Percentiles rank a stretch among this genome's conserved stretches.
These are phyloP conservation scores for Heliothis subflexa DNA, from an alignment of 1,140 invertebrate species.

Conservation along the genomic window DNA sequence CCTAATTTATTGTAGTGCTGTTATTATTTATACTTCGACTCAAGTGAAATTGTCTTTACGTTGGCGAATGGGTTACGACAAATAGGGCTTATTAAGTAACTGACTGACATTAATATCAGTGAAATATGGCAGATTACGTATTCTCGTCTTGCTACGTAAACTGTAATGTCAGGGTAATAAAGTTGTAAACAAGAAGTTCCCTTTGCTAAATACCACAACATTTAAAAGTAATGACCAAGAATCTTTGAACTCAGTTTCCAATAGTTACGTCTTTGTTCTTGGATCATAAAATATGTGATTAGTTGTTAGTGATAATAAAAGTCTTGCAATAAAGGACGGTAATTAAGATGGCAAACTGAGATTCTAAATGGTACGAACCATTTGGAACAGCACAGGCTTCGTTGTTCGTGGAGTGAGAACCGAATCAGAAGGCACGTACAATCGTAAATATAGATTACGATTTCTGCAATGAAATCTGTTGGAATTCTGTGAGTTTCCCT, in stretches of 20 bases:
- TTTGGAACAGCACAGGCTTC: neutral
- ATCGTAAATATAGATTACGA: neutral
- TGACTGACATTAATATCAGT: constrained; percentile 21
- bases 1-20: constrained; percentile 34
- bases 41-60: constrained; percentile 3
- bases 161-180: constrained; percentile 31
- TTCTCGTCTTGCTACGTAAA: constrained; percentile 21
- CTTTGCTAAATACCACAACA: constrained; percentile 23
- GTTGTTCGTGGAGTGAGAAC: neutral
- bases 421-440: neutral
- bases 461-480: neutral
- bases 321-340: constrained; percentile 30
- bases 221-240: constrained; percentile 22
- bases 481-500: neutral
- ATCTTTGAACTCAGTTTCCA: constrained; percentile 31
- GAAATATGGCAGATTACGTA: constrained; percentile 37
- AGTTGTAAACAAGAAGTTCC: constrained; percentile 28
- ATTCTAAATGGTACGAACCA: neutral
- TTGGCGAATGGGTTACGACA: constrained; percentile 6
- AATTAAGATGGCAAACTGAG: constrained; percentile 29
- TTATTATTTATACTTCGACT: constrained; percentile 16
- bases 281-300: constrained; percentile 15
- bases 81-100: constrained; percentile 27
- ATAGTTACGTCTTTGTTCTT: constrained; percentile 35
- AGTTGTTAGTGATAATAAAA: constrained; percentile 30